Evolutionary conservation across 2,888 invertebrate species (phyloP).

Genomic region (Selenia dentaria): DNA sequence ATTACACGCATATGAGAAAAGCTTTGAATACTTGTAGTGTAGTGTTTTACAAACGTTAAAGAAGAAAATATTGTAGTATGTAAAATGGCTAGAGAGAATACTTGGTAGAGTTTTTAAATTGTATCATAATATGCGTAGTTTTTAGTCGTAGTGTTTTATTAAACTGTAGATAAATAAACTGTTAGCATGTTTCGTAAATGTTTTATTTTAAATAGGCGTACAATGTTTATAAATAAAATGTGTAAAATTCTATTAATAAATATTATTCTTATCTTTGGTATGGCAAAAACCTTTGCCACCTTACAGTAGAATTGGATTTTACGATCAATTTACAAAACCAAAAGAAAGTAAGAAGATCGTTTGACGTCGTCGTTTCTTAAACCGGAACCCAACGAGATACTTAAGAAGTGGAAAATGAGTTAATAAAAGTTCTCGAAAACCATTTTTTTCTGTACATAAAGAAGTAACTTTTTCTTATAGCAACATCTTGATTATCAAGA

Average conservation of each 20-base stretch:
- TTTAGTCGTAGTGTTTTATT: conserved; percentile 27
- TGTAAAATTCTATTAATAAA: too few relatives aligned
- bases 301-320: too few relatives aligned
- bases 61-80: conserved; percentile 8
- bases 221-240: background rate
- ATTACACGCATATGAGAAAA: conserved; percentile 25
- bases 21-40: conserved; percentile 23
- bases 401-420: conserved; percentile 43
- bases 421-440: conserved; percentile 43
- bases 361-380: conserved; percentile 24
- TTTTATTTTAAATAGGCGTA: conserved; percentile 23
- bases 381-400: conserved; percentile 17
- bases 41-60: conserved; percentile 9
- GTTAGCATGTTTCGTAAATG: conserved; percentile 56
- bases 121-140: conserved; percentile 26
- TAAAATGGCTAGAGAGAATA: conserved; percentile 41
- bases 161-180: conserved; percentile 56
- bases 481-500: conserved; percentile 46
- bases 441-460: conserved; percentile 35
- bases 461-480: conserved; percentile 33
- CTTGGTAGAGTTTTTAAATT: conserved; percentile 39
- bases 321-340: too few relatives aligned
- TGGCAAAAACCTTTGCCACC: too few relatives aligned
- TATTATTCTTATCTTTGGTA: too few relatives aligned
- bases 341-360: background rate